Conservation (phyloP, 2,888 invertebrate genomes). For the Camptogramma bilineatum region DNA sequence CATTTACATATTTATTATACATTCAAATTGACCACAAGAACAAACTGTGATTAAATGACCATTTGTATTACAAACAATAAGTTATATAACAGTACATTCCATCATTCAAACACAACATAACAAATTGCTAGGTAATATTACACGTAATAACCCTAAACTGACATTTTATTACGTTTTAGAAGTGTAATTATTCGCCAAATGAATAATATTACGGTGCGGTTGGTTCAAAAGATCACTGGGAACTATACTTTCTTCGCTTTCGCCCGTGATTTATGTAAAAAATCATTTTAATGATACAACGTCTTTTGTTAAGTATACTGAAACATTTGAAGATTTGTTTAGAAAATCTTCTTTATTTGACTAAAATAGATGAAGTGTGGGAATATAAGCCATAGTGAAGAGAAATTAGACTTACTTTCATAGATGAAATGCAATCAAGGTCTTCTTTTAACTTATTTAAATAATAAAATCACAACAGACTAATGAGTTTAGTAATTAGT, state of each 20-base stretch:
- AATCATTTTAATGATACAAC: conserved; percentile 10
- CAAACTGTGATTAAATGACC: conserved; percentile 9
- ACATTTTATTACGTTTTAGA: conserved; percentile 38
- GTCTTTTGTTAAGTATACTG: conserved; percentile 39
- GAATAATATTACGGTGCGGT: conserved; percentile 35
- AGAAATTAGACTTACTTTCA: conserved; percentile 27
- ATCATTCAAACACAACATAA: conserved; percentile 2
- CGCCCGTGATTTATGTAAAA: conserved; percentile 37
- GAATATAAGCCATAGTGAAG: conserved; percentile 15
- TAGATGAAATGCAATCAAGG: conserved; percentile 8
- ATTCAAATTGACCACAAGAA: conserved; percentile 3
- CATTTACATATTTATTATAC: too few relatives aligned
- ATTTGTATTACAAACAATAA: conserved; percentile 6
- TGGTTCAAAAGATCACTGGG: conserved; percentile 45
- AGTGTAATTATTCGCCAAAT: conserved; percentile 38
- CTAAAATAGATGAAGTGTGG: conserved; percentile 20
- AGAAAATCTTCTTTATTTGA: conserved; percentile 19
- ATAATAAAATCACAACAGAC: too few relatives aligned
- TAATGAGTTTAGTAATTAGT: too few relatives aligned
- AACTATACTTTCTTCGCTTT: conserved; percentile 44
- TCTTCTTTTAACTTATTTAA: not conserved
- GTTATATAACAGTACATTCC: conserved; percentile 10
- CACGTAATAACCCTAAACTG: conserved; percentile 25
- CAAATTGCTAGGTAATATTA: conserved; percentile 11
- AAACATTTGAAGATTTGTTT: conserved; percentile 23